Percentiles rank a stretch among this genome's conserved stretches.
These are phyloP conservation scores for Drosophila lacertosa DNA, from an alignment of 1,140 invertebrate genomes.

Conservation along the genomic window DNA sequence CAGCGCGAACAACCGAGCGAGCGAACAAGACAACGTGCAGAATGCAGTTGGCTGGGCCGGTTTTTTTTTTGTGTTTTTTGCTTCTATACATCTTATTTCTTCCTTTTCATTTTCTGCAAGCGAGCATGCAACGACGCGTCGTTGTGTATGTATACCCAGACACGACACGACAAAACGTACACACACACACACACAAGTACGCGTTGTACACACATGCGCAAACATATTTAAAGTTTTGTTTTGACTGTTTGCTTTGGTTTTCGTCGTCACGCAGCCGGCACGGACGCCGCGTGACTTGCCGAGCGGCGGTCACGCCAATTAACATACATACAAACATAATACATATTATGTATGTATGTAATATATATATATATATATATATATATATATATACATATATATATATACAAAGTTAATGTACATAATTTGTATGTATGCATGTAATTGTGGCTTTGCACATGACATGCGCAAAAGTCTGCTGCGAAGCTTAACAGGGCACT, in stretches of 20 bases:
- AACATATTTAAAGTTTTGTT: slow-evolving; percentile 45
- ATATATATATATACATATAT: slow-evolving; percentile 7
- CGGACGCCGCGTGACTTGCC: slow-evolving; percentile 52
- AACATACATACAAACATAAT: slow-evolving; percentile 38
- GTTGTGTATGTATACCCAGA: slow-evolving; percentile 41
- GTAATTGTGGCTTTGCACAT: slow-evolving; percentile 5
- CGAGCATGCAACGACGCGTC: slow-evolving; percentile 44
- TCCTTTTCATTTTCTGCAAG: slow-evolving; percentile 53
- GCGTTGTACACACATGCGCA: slow-evolving; percentile 2
- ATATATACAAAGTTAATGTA: neutral
- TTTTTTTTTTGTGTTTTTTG: slow-evolving; percentile 38
- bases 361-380: slow-evolving; percentile 2
- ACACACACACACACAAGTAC: slow-evolving; percentile 1
- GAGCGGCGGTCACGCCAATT: slow-evolving; percentile 47
- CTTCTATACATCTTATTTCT: slow-evolving; percentile 39
- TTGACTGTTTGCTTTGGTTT: slow-evolving; percentile 50
- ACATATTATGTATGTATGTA: slow-evolving; percentile 6
- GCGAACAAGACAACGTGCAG: slow-evolving; percentile 41
- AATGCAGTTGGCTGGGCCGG: slow-evolving; percentile 61
- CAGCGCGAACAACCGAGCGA: slow-evolving; percentile 20
- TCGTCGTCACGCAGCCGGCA: slow-evolving; percentile 55
- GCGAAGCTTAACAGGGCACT: neutral
- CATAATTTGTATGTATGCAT: neutral
- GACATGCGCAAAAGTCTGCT: slow-evolving; percentile 27
- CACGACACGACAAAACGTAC: slow-evolving; percentile 17